These are phyloP conservation scores for Sebastes melanostomus DNA, from an alignment of 2,797 vertebrate species.

Conservation along the genomic window DNA sequence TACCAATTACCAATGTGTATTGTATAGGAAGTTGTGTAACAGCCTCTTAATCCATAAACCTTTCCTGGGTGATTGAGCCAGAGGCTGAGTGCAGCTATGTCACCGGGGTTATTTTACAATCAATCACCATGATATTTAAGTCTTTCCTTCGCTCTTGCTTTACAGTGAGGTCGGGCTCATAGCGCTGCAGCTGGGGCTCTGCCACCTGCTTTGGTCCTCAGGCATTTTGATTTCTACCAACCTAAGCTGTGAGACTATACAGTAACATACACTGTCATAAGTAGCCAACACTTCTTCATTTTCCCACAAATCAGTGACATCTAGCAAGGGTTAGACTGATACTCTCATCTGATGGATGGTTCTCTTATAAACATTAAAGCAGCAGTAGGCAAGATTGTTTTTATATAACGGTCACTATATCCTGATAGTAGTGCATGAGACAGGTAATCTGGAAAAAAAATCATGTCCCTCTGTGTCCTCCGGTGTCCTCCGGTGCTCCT, in stretches of 20 bases:
- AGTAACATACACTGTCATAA: neutral
- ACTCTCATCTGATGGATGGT: neutral
- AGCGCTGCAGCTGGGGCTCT: neutral
- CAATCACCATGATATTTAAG: neutral
- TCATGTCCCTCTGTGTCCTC: too few species aligned
- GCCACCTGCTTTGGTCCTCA: neutral
- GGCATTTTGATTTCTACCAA: neutral
- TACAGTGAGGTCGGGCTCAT: neutral
- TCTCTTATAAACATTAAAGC: neutral
- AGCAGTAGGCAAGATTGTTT: too few species aligned
- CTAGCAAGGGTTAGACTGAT: neutral
- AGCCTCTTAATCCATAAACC: neutral
- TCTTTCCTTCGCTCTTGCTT: neutral
- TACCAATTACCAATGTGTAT: neutral
- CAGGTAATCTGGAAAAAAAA: too few species aligned
- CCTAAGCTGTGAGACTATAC: neutral
- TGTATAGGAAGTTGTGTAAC: neutral
- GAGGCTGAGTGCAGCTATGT: neutral
- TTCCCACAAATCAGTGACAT: neutral
- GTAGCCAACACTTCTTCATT: neutral
- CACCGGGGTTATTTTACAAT: neutral
- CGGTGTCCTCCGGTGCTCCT: too few species aligned
- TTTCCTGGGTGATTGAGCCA: neutral
- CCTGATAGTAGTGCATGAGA: too few species aligned
- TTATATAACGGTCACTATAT: too few species aligned